Conservation (phyloP, 1,140 invertebrate genomes). For the Drosophila baimaii region DNA sequence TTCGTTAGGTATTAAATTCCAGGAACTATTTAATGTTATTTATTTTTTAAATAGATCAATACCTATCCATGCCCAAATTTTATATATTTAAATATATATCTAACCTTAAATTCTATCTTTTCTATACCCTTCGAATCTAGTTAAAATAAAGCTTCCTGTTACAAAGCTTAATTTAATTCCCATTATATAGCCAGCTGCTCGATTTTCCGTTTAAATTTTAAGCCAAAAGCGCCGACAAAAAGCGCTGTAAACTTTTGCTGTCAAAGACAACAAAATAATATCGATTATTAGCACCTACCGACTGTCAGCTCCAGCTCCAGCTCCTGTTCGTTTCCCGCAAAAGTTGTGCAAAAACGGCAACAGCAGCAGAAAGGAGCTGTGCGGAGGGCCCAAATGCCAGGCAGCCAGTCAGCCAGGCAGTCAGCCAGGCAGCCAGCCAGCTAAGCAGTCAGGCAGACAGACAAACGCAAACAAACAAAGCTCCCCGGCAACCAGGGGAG, state of each 20-base stretch:
- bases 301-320: slow-evolving; percentile 38
- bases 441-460: slow-evolving; percentile 64
- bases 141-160: background rate
- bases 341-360: slow-evolving; percentile 37
- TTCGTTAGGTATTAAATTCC: background rate
- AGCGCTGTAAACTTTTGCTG: slow-evolving; percentile 68
- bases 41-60: background rate
- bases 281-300: slow-evolving; percentile 76
- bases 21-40: background rate
- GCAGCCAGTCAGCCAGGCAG: slow-evolving; percentile 13
- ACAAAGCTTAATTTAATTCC: slow-evolving; percentile 14
- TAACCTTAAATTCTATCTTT: no score
- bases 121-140: no score
- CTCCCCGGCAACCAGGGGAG: slow-evolving; percentile 50
- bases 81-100: no score
- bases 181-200: background rate
- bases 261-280: slow-evolving; percentile 78
- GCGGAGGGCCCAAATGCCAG: slow-evolving; percentile 23
- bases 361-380: slow-evolving; percentile 29
- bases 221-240: slow-evolving; percentile 33
- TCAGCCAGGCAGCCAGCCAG: slow-evolving; percentile 21
- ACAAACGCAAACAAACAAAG: slow-evolving; percentile 75
- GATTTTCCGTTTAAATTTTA: slow-evolving; percentile 22
- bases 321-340: slow-evolving; percentile 10
- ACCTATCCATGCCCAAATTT: no score